These are phyloP conservation scores for Augochlorella aurata DNA, from an alignment of 2,888 invertebrate genomes.

Conservation along the genomic window DNA sequence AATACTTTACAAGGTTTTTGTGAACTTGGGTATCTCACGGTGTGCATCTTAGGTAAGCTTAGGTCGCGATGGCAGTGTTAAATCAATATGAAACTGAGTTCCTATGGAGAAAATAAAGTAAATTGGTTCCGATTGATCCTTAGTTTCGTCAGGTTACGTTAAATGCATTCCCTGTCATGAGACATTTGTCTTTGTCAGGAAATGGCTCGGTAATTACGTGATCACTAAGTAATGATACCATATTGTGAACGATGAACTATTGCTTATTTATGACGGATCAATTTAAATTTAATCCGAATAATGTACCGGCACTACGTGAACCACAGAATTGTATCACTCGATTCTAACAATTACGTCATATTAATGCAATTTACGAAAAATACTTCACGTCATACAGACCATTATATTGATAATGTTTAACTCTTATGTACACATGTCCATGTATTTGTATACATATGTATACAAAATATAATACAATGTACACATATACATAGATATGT, in stretches of 20 bases:
- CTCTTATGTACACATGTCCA: too few species aligned
- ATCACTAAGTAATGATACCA: background rate
- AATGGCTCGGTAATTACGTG: background rate
- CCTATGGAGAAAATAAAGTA: constrained; percentile 79
- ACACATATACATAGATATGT: too few species aligned
- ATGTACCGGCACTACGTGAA: too few species aligned
- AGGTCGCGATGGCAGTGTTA: constrained; percentile 76
- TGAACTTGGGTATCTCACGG: background rate
- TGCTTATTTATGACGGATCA: background rate
- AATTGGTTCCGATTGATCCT: constrained; percentile 66
- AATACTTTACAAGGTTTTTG: background rate
- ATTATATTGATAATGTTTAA: too few species aligned
- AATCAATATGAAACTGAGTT: constrained; percentile 80
- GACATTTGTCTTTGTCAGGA: background rate
- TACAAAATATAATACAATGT: too few species aligned
- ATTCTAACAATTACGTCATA: background rate
- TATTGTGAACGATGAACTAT: background rate
- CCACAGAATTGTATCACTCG: too few species aligned
- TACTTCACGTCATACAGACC: too few species aligned
- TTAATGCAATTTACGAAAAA: background rate
- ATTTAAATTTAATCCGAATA: background rate
- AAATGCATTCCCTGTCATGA: background rate
- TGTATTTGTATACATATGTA: too few species aligned
- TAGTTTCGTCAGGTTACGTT: background rate
- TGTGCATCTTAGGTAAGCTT: constrained; percentile 71